Conservation (phyloP, 92 coral and sea anemone species). For the Phenganax subtilis region DNA sequence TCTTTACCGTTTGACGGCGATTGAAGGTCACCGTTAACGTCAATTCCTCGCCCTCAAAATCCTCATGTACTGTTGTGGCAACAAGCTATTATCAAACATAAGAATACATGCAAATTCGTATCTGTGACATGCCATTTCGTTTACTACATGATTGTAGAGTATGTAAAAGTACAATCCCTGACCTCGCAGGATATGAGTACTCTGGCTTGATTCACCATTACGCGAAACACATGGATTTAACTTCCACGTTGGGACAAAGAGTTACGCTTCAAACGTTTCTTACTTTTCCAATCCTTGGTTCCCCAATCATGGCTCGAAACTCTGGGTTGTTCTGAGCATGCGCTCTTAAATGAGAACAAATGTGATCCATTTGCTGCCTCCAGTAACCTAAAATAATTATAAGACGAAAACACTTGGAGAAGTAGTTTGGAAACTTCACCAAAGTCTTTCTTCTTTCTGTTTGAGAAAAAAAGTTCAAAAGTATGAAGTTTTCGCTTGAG, state of each 20-base stretch:
- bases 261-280: not conserved
- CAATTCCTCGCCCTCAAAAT: constrained; percentile 84
- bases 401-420: not conserved
- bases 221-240: no score
- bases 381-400: constrained; percentile 60
- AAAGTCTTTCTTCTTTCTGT: no score
- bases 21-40: constrained; percentile 85
- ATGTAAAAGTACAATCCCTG: not conserved
- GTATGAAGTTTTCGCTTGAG: no score
- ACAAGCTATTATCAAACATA: constrained; percentile 32
- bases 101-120: not conserved
- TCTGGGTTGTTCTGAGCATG: constrained; percentile 96
- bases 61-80: constrained; percentile 88
- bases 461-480: no score
- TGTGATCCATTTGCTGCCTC: constrained; percentile 98
- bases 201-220: no score
- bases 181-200: no score
- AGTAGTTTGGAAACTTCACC: no score
- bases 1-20: constrained; percentile 49
- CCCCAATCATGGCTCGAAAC: constrained; percentile 85
- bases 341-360: constrained; percentile 91
- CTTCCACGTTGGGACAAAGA: no score
- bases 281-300: constrained; percentile 90
- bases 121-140: not conserved
- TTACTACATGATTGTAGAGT: not conserved